Percentiles rank a stretch among this genome's conserved stretches.
Evolutionary conservation across 2,888 invertebrate genomes (phyloP).

Genomic region (Rhagonycha lutea): DNA sequence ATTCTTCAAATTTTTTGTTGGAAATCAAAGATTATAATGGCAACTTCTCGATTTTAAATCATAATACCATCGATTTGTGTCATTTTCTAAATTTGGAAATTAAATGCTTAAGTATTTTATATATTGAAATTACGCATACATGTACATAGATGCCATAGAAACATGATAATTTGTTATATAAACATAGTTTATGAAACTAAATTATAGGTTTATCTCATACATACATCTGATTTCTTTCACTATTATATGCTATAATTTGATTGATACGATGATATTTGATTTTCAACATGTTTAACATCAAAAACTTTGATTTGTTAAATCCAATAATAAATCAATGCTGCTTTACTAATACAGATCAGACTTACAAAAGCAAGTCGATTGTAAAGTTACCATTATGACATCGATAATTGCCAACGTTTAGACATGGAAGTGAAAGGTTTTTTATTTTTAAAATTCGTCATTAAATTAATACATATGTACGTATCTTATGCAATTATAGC

Average conservation of each 20-base stretch:
- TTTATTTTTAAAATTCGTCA: slow-evolving; percentile 22
- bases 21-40: no score
- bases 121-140: no score
- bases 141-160: no score
- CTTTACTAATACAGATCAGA: slow-evolving; percentile 9
- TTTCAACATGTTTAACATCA: neutral
- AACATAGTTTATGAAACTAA: neutral
- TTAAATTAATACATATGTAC: neutral
- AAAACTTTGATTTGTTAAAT: neutral
- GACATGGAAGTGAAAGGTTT: slow-evolving; percentile 41
- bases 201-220: neutral
- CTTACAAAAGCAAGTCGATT: slow-evolving; percentile 16
- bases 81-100: no score
- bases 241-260: neutral
- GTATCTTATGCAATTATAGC: neutral
- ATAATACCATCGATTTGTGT: no score
- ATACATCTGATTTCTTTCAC: neutral
- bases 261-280: neutral
- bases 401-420: slow-evolving; percentile 39
- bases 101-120: no score
- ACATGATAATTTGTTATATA: neutral
- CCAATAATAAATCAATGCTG: neutral
- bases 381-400: slow-evolving; percentile 35
- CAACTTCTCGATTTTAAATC: no score
- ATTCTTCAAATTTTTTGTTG: no score